These are phyloP conservation scores for Vulpes ferrilata DNA, from an alignment of 2,113 vertebrate genomes.

Conservation along the genomic window DNA sequence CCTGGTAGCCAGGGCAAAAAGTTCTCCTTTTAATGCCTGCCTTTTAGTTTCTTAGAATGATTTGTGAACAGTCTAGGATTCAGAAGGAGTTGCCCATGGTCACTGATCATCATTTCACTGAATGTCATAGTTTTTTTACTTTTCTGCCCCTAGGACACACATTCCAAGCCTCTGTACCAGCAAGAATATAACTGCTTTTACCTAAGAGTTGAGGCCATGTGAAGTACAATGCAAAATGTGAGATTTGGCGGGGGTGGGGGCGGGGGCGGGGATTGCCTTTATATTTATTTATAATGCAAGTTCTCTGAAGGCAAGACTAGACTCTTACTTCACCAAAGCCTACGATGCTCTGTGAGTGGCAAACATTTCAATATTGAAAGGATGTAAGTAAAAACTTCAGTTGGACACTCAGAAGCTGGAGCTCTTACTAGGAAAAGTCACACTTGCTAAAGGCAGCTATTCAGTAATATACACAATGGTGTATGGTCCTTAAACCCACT, in stretches of 20 bases:
- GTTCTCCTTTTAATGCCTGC: not conserved
- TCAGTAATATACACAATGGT: not conserved
- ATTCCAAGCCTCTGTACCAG: not conserved
- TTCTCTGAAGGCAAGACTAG: not conserved
- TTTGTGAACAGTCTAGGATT: conserved; percentile 8
- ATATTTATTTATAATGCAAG: not conserved
- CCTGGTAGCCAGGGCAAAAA: not conserved
- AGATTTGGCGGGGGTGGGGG: not conserved
- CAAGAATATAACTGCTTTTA: not conserved
- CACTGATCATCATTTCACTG: not conserved
- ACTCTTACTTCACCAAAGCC: not conserved
- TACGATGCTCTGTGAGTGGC: not conserved
- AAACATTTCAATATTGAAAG: conserved; percentile 41
- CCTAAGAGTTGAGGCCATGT: not conserved
- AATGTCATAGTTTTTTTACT: not conserved
- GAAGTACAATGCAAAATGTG: conserved; percentile 23
- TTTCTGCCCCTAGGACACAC: not conserved
- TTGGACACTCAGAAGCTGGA: not conserved
- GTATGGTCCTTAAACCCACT: not conserved
- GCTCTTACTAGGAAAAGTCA: not conserved
- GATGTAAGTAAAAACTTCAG: not conserved
- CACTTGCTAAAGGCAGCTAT: not conserved
- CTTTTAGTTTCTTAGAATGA: conserved; percentile 28
- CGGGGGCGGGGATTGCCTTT: not conserved
- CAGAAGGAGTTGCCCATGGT: not conserved